Base-by-base conservation (phyloP, 2,888 invertebrate genomes). In the Antitype chi region DNA sequence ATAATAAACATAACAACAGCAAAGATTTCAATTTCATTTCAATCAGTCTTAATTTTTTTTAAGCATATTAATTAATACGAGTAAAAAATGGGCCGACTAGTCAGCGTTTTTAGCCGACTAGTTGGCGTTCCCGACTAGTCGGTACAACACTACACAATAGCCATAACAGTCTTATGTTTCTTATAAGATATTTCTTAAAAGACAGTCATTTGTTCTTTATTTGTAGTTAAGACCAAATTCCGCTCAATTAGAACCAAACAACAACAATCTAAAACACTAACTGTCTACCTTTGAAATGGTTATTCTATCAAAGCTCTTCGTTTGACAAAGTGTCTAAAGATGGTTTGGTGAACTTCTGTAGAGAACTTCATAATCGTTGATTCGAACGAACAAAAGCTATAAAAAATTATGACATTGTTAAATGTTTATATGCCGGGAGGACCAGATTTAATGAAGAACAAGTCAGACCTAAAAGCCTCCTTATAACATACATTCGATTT, bases 161-260 rank as follows among this genome's bases (percentile, higher is more conserved):
- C 17, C 70, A 32, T 53, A 78, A 53, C 28, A 53, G 25, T 23
- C 2, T 59, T 5, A 6, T 23, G 43, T 73, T 59, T 28, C 9
- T 52, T 28, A 25, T 55, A n/a, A n/a, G n/a, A n/a, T 55, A 15
- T 43, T 28, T 28, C n/a, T 55, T 43, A 52, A 8, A 8, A n/a
- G 32, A 32, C 4, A 38, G 55, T 74, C n/a, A n/a, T 52, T 80
- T 7, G 9, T 70, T 32, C 13, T 47, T 72, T 25, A 25, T 67
- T 69, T 43, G 7, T 43, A 72, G 28, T 25, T 15, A 20, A 32
- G 7, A 5, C 13, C 32, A n/a, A 64, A 32, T 52, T 47, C 20
- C 11, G 23, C 63, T 68, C 74, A 23, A 25, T 17, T 38, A 9
- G 2, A 49, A 9, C 20, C n/a, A 71, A 3, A 47, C 5, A 57